Base-by-base conservation (phyloP, 2,113 vertebrate species). In the Oncorhynchus keta region DNA sequence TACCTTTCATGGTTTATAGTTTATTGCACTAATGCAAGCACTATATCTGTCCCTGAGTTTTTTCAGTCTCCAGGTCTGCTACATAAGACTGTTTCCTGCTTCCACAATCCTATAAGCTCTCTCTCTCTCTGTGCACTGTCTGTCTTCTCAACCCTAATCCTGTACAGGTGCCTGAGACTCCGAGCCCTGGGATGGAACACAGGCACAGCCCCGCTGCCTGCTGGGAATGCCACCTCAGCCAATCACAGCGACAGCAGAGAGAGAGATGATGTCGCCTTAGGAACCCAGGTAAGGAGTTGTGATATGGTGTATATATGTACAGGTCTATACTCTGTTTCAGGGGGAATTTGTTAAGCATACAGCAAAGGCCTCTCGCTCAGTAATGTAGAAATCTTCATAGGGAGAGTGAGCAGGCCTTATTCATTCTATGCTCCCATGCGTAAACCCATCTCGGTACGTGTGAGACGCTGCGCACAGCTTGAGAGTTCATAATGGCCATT, bases 151-250 rank as follows among this genome's bases (percentile, higher is more conserved):
- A 32, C 20, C 72, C 49, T 86, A 85, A 91, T 85, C 83, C 78
- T 61, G 72, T 72, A 49, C 89, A 90, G 88, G 84, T 90, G 85
- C 83, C 77, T 59, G 67, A 55, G 39, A 45, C 39, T 45, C 39
- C 0, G 77, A 79, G 81, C 68, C 70, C 76, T 78, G 71, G 68
- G 66, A 74, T 64, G 30, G 30, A 64, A 73, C 62, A 57, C 49
- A 70, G 78, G 71, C 51, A 65, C 68, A 64, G 73, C 24, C 68
- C 6, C 78, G 76, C 66, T 13, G 83, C 67, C 82, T 61, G 70
- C 64, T 66, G 80, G 77, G 71, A 83, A 39, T 49, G 35, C 78
- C 69, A 74, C 75, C 66, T 87, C 79, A 66, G 16, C 26, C 70
- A 3, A 20, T 59, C 73, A 35, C 32, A 9, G 39, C 64, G n/a